Evolutionary conservation across 2,113 vertebrate species (phyloP).

Genomic region (Nycticryphes semicollaris): DNA sequence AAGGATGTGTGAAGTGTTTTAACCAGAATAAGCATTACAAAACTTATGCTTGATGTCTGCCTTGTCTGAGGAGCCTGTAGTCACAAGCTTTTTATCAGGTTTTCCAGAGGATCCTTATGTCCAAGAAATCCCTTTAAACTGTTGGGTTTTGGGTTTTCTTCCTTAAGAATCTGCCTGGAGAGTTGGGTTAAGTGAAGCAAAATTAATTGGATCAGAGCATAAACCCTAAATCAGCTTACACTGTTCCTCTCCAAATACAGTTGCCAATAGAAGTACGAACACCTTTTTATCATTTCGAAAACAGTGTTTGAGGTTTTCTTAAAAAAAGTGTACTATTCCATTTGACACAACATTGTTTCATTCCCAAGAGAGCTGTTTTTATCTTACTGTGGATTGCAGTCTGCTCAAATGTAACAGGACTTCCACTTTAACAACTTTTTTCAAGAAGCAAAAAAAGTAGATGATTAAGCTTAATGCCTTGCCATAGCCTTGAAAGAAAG

Average conservation of each 20-base stretch:
- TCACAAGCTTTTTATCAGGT: neutral
- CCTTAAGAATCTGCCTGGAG: neutral
- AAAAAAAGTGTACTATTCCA: neutral
- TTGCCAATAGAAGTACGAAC: neutral
- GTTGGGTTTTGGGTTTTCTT: neutral
- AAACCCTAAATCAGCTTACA: neutral
- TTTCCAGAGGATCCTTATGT: neutral
- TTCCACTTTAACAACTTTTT: neutral
- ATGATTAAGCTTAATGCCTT: neutral
- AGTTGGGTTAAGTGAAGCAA: neutral
- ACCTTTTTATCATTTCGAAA: neutral
- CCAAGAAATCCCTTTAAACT: neutral
- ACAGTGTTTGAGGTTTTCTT: neutral
- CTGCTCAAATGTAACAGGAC: neutral
- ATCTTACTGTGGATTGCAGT: neutral
- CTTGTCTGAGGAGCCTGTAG: neutral
- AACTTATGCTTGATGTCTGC: neutral
- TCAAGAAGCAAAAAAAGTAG: neutral
- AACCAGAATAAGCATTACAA: neutral
- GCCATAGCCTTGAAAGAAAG: neutral
- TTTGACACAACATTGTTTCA: neutral
- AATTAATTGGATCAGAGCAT: neutral
- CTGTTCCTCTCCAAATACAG: neutral
- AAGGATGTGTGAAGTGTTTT: neutral
- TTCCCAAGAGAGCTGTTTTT: neutral